Conservation (phyloP, 2,113 vertebrate genomes). For the Thunnus thynnus region DNA sequence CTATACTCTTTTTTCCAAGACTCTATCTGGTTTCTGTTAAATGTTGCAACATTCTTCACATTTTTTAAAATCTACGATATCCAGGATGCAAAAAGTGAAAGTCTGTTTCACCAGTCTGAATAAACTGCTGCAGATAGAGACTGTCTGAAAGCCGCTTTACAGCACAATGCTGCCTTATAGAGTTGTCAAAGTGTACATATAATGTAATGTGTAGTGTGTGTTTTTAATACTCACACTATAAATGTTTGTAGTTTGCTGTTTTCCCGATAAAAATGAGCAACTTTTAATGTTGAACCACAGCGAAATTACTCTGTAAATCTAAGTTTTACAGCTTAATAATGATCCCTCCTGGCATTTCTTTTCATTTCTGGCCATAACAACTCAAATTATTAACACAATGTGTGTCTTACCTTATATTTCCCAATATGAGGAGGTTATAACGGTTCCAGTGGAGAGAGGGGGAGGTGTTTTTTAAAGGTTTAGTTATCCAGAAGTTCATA, state of each 20-base stretch:
- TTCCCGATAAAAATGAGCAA: too few species aligned
- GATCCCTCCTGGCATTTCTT: background rate
- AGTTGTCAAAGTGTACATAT: too few species aligned
- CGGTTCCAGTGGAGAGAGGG: constrained; percentile 60
- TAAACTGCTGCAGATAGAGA: background rate
- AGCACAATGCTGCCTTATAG: background rate
- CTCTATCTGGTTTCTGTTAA: constrained; percentile 37
- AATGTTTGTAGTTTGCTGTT: background rate
- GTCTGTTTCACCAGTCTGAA: background rate
- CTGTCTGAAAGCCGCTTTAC: background rate
- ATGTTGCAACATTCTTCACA: constrained; percentile 48
- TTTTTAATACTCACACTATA: too few species aligned
- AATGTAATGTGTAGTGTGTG: too few species aligned
- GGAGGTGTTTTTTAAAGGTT: background rate
- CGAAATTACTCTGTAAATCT: background rate
- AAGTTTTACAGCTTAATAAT: background rate
- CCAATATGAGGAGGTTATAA: constrained; percentile 56
- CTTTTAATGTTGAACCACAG: background rate
- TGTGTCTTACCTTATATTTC: constrained; percentile 56
- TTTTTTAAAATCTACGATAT: constrained; percentile 1
- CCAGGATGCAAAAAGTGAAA: background rate
- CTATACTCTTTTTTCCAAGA: constrained; percentile 20
- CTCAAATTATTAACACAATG: background rate
- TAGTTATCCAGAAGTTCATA: background rate
- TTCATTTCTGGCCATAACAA: background rate